Percentiles rank a stretch among this genome's conserved stretches.
These are phyloP conservation scores for Tamias sibiricus DNA, from an alignment of 2,113 vertebrate genomes.

Conservation along the genomic window DNA sequence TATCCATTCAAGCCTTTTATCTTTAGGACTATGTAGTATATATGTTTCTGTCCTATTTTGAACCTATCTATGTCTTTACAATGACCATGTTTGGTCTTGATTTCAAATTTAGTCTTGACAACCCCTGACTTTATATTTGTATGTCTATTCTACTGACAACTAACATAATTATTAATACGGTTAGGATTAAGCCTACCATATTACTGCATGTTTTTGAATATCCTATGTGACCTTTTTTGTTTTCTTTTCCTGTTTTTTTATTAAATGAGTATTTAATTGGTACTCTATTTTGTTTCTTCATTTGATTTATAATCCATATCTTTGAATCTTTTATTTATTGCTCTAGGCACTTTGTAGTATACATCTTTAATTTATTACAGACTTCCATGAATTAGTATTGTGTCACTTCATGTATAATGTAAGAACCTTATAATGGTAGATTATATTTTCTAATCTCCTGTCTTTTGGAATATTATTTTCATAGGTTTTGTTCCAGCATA, in stretches of 20 bases:
- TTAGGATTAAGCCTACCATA: not conserved
- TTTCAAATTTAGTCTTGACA: not conserved
- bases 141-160: not conserved
- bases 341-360: conserved; percentile 7
- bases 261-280: conserved; percentile 48
- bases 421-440: not conserved
- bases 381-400: conserved; percentile 4
- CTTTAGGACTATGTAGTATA: not conserved
- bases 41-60: not conserved
- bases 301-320: conserved; percentile 32
- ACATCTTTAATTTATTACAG: conserved; percentile 31
- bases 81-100: not conserved
- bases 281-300: conserved; percentile 1
- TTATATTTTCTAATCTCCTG: not conserved
- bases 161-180: not conserved
- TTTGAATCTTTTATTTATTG: conserved; percentile 35
- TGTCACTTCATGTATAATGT: conserved; percentile 17
- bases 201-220: conserved; percentile 8
- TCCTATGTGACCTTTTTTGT: not conserved
- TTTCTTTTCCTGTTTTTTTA: conserved; percentile 19
- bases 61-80: not conserved
- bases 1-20: not conserved
- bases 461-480: not conserved
- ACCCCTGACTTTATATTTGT: not conserved
- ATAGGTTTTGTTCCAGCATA: not conserved